Base-by-base conservation (phyloP, 2,113 vertebrate genomes). In the Orthonyx spaldingii region DNA sequence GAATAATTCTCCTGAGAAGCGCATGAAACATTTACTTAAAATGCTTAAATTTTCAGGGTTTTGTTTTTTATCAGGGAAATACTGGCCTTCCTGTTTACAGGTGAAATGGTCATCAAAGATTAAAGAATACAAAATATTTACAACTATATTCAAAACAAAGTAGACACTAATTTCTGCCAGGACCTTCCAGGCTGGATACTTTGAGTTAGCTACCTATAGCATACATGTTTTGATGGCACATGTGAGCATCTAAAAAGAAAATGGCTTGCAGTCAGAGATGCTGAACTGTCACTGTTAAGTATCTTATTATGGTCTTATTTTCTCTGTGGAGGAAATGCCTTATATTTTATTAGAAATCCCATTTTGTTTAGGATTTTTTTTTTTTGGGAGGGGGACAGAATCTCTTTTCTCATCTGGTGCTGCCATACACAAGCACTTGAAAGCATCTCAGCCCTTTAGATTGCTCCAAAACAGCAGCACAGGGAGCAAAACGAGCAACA, bases 401-500 rank as follows among this genome's bases (percentile, higher is more conserved):
- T 33, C 49, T 87, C 47, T 87, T 93, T 95, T 91, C 72, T 81
- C 26, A 2, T 11, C 42, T 0, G 3, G 23, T 13, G 14, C 76
- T 42, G 47, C 49, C 49, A 18, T 18, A 19, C 9, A 2, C 52
- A 33, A 63, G 44, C 27, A 1, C 76, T 87, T 94, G 78, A 87
- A 96, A 94, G 71, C 10, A 0, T 37, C 88, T 74, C 59, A 59
- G 89, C 83, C 27, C 26, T 90, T 91, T 79, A 46, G 91, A 85
- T 23, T 22, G 35, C 71, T 93, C 47, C 55, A 35, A 89, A 94
- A 35, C 74, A 82, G 96, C 86, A 64, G 88, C 68, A 24, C 35
- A 52, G 44, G 68, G 59, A 97, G 95, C 30, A 66, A 96, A 90
- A 85, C 0, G 16, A 94, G 78, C 60, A 85, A 97, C 97, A 97